These are phyloP conservation scores for Sesamia nonagrioides DNA, from an alignment of 1,140 invertebrate genomes.

Conservation along the genomic window DNA sequence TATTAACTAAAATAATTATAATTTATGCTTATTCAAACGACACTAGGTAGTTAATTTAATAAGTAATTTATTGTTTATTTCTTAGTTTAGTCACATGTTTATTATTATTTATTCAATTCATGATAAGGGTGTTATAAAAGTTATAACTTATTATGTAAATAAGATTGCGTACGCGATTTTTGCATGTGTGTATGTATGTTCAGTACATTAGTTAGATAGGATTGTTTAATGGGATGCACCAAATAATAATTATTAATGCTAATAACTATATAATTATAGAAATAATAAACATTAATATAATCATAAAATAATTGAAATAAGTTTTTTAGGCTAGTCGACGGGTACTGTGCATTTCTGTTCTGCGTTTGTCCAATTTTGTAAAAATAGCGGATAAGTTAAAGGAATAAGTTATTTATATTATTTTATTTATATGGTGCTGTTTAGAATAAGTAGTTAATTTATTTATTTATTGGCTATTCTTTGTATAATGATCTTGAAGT, in stretches of 20 bases:
- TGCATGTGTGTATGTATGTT: constrained; percentile 49
- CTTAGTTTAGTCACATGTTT: constrained; percentile 28
- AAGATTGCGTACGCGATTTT: constrained; percentile 50
- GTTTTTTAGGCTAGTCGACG: constrained; percentile 83
- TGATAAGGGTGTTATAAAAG: constrained; percentile 37
- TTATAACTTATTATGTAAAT: constrained; percentile 61
- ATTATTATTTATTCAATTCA: constrained; percentile 37
- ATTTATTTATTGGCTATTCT: constrained; percentile 59
- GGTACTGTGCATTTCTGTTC: constrained; percentile 82
- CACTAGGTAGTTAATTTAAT: constrained; percentile 60
- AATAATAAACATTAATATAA: constrained; percentile 56
- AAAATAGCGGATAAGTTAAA: constrained; percentile 68
- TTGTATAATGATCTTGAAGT: constrained; percentile 51
- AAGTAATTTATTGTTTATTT: constrained; percentile 43
- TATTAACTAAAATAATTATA: constrained; percentile 56
- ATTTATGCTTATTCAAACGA: constrained; percentile 67
- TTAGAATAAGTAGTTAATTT: constrained; percentile 64
- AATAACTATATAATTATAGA: constrained; percentile 56
- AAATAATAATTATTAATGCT: constrained; percentile 65
- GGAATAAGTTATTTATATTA: constrained; percentile 56
- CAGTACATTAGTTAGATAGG: constrained; percentile 52
- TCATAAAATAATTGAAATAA: constrained; percentile 55
- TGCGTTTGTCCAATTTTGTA: constrained; percentile 83
- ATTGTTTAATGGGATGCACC: constrained; percentile 65
- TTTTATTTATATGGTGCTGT: constrained; percentile 66